phyloP scores from a whole-genome alignment of 1,140 invertebrate species.

The Ooceraea biroi region DNA sequence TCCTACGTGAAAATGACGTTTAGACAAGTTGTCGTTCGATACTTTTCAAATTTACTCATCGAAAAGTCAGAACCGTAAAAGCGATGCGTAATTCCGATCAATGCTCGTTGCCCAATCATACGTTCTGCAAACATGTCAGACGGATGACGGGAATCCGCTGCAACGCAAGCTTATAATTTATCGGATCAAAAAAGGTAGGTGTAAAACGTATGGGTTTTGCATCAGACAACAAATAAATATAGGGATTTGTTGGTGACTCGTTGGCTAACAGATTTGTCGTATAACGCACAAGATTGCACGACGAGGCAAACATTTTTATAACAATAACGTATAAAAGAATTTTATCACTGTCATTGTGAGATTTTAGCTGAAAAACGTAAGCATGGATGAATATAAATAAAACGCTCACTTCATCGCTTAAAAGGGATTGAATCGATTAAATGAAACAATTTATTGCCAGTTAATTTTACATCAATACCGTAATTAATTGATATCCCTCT shows the following conservation, averaged over 20 bases:
- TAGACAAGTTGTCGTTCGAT: conserved; percentile 55
- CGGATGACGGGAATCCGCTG: conserved; percentile 78
- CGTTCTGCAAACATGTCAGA: conserved; percentile 79
- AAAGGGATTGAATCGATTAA: not conserved
- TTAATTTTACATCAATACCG: conserved; percentile 9
- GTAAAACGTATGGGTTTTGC: conserved; percentile 82
- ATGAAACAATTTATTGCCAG: not conserved
- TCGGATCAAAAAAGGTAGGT: conserved; percentile 84
- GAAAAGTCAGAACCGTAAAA: conserved; percentile 56
- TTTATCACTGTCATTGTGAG: conserved; percentile 54
- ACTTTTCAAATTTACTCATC: conserved; percentile 51
- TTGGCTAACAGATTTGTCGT: conserved; percentile 72
- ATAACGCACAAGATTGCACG: conserved; percentile 65
- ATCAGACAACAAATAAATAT: conserved; percentile 84
- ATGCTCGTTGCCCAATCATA: conserved; percentile 71
- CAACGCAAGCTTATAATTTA: conserved; percentile 84
- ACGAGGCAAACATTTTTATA: conserved; percentile 70
- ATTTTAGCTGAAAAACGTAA: conserved; percentile 42
- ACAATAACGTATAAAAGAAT: conserved; percentile 60
- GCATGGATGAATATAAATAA: conserved; percentile 28
- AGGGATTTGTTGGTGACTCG: conserved; percentile 77
- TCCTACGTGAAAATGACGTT: conserved; percentile 37
- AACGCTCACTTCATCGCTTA: not conserved
- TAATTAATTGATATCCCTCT: conserved; percentile 19
- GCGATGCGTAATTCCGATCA: conserved; percentile 70